Evolutionary conservation across 2,888 invertebrate species (phyloP), one percentile per base, ranked within the genome.

Genomic region (Campopleginae sp.): DNA sequence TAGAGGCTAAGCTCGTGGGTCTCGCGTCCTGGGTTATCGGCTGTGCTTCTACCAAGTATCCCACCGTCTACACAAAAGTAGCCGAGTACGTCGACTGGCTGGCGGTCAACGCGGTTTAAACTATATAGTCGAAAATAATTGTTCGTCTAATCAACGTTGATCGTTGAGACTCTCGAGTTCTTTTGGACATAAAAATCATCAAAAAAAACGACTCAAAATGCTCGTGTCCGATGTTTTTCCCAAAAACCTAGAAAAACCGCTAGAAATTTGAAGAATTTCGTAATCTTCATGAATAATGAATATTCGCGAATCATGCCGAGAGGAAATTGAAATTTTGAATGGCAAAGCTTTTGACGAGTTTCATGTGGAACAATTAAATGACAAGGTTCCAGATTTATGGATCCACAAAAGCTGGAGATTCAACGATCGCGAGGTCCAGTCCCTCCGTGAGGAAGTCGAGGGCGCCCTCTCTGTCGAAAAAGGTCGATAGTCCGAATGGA

Each of bases 61-160:
- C 92, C 3, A 89, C 91, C 19, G 91, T 92, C 44, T 92, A 88
- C 81, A 92, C 91, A 0, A 88, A 90, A 54, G 91, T 92, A 1
- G 10, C 88, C 4, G 66, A 89, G 38, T 89, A 87, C 51, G 74
- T 90, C 8, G 78, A 89, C 54, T 91, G 91, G 91, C 90, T 91
- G 46, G 46, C 84, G 17, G 38, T 82, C 4, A 65, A 90, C 65
- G 82, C 88, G 2, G 38, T 88, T 23, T 88, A 75, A 86, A 19
- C 63, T 17, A 48, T 17, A 48, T n/a, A 8, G 17, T 7, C 12
- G n/a, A 1, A 58, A 5, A 58, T 27, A 6, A 4, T 27, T 58
- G 1, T 6, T 2, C 17, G 8, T 12, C 27, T 14, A 58, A 38
- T 38, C 10, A 38, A 38, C 38, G 38, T 38, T 38, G 38, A 38